Conservation (phyloP, 2,797 vertebrate species). For the Chiloscyllium punctatum region DNA sequence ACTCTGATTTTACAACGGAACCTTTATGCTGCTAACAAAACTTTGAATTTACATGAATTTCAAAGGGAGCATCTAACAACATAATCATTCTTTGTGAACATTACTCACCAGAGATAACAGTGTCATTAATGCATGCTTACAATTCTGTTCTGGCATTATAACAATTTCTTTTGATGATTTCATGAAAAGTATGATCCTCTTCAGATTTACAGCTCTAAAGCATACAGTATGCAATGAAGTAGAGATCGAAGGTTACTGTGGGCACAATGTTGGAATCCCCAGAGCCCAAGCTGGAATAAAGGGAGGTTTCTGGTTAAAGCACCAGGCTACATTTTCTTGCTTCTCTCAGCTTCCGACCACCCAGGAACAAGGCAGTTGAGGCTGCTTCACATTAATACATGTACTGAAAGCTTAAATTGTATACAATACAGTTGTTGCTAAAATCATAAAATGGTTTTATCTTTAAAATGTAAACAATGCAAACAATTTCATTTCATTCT, state of each 20-base stretch:
- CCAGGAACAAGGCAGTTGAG: not conserved
- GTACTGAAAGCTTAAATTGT: not conserved
- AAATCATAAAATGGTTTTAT: not conserved
- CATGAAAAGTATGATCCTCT: slow-evolving; percentile 12
- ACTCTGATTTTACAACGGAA: not conserved
- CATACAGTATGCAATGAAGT: not conserved
- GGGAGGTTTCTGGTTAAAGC: slow-evolving; percentile 17
- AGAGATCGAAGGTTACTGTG: not conserved
- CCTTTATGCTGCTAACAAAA: not conserved
- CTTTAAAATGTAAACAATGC: not conserved
- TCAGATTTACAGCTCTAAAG: not conserved
- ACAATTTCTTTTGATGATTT: slow-evolving; percentile 9
- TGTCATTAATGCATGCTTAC: slow-evolving; percentile 11
- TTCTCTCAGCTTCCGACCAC: not conserved
- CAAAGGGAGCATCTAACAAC: not conserved
- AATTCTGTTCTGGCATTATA: not conserved
- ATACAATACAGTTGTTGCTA: not conserved
- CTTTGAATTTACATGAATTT: not conserved
- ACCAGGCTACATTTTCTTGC: not conserved
- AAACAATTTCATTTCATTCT: not conserved
- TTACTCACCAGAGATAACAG: not conserved
- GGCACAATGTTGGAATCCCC: slow-evolving; percentile 7
- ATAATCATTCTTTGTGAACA: not conserved
- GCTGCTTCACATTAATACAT: not conserved
- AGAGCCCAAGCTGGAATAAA: slow-evolving; percentile 8